These are phyloP conservation scores for Acestrorhynchus altus DNA, from an alignment of 2,797 vertebrate genomes.

Conservation along the genomic window DNA sequence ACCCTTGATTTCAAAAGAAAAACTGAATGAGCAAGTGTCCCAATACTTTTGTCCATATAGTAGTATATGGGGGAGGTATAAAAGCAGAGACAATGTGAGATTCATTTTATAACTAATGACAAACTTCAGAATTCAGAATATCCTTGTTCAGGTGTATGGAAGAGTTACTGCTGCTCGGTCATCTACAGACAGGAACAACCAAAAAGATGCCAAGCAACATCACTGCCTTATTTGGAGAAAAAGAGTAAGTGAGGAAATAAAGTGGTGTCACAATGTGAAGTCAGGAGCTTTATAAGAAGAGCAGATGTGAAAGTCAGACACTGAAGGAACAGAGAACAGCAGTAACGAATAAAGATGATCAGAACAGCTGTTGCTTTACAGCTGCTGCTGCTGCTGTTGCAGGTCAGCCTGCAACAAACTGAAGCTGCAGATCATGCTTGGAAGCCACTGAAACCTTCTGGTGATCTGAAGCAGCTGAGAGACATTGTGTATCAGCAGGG, in stretches of 20 bases:
- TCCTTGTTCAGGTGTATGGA: no score
- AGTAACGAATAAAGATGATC: not conserved
- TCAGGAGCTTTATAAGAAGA: not conserved
- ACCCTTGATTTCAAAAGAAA: no score
- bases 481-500: not conserved
- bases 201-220: no score
- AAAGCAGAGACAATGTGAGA: no score
- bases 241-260: not conserved
- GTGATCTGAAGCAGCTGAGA: not conserved
- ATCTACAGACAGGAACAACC: no score
- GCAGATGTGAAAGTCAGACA: not conserved
- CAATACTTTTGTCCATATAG: no score
- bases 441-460: no score
- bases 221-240: not conserved
- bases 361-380: not conserved
- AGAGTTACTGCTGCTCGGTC: no score
- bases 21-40: no score
- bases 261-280: not conserved
- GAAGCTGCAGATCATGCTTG: not conserved
- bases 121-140: no score
- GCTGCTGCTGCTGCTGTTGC: conserved; percentile 5
- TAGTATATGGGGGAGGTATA: no score
- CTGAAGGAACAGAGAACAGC: not conserved
- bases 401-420: not conserved
- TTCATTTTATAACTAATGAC: no score